These are phyloP conservation scores for Heliocidaris erythrogramma DNA, from an alignment of 35 echinoderm and acorn worm species.

Conservation along the genomic window DNA sequence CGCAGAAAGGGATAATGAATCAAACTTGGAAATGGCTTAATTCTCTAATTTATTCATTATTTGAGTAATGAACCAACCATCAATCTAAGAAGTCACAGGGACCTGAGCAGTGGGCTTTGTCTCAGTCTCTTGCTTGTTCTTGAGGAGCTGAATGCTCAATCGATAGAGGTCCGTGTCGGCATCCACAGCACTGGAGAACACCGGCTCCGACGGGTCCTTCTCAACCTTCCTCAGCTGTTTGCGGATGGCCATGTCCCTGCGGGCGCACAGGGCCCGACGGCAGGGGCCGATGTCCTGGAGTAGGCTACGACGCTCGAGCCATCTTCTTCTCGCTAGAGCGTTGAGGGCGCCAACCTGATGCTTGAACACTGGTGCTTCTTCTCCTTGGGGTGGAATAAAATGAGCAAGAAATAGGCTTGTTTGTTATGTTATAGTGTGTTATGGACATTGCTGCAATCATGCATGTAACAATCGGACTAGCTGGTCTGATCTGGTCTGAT, in stretches of 20 bases:
- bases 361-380: constrained; percentile 69
- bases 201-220: constrained; percentile 52
- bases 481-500: too few relatives aligned
- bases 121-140: constrained; percentile 25
- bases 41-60: not conserved
- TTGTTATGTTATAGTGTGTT: too few relatives aligned
- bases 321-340: constrained; percentile 53
- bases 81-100: not conserved
- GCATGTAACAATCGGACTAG: too few relatives aligned
- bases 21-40: not conserved
- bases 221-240: constrained; percentile 82
- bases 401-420: not conserved
- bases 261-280: constrained; percentile 80
- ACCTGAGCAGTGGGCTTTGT: not conserved
- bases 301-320: constrained; percentile 56
- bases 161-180: constrained; percentile 6
- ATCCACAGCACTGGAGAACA: constrained; percentile 21
- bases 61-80: not conserved
- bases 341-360: constrained; percentile 83
- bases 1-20: not conserved
- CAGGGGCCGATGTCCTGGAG: constrained; percentile 90
- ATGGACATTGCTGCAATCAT: too few relatives aligned
- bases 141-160: constrained; percentile 26
- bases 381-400: not conserved
- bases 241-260: constrained; percentile 81